These are phyloP conservation scores for Danio kyathit DNA, from an alignment of 2,797 vertebrate species.

Conservation along the genomic window DNA sequence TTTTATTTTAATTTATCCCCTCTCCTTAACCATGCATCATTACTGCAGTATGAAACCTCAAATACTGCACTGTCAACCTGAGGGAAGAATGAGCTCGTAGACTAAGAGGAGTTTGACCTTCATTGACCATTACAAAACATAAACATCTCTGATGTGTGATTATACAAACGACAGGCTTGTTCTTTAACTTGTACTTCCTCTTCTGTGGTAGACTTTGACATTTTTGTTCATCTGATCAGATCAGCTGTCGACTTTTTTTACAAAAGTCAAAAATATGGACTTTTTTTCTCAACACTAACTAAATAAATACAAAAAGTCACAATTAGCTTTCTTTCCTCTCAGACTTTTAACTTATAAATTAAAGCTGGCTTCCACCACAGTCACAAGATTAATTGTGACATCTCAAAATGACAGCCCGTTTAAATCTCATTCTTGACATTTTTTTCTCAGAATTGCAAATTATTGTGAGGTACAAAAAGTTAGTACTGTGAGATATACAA, in stretches of 20 bases:
- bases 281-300: too few relatives aligned
- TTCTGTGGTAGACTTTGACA: not conserved
- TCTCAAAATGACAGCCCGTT: too few relatives aligned
- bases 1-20: not conserved
- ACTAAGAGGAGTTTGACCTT: slow-evolving; percentile 61
- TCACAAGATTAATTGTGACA: too few relatives aligned
- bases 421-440: too few relatives aligned
- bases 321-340: too few relatives aligned
- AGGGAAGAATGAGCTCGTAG: slow-evolving; percentile 32
- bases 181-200: not conserved
- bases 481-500: too few relatives aligned
- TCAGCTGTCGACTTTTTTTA: not conserved
- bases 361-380: too few relatives aligned
- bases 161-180: slow-evolving; percentile 2
- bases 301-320: too few relatives aligned
- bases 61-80: not conserved
- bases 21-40: slow-evolving; percentile 5
- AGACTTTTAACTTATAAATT: too few relatives aligned
- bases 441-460: too few relatives aligned
- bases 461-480: too few relatives aligned
- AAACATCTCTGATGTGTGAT: slow-evolving; percentile 66
- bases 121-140: slow-evolving; percentile 59
- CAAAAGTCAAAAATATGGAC: not conserved
- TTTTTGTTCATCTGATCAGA: not conserved
- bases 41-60: not conserved